A percentile compares a stretch with the other conserved stretches of the same genome.
Conservation (phyloP, 2,797 vertebrate species). For the Sylvia borin region DNA sequence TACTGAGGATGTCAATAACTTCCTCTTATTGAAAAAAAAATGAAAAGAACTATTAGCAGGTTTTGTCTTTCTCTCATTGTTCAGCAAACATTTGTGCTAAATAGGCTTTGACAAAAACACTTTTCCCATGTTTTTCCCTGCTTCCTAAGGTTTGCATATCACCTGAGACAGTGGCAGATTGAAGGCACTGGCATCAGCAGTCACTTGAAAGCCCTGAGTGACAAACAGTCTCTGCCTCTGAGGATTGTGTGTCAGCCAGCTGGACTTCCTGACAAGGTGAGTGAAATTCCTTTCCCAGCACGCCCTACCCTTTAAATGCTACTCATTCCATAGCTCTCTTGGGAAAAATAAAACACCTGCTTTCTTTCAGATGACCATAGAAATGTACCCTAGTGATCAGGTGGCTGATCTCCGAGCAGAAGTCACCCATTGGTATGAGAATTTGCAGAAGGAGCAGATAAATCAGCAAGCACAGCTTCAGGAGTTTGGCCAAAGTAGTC, state of each 20-base stretch:
- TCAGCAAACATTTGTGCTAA: neutral
- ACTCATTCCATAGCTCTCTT: neutral
- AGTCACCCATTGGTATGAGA: slow-evolving; percentile 99
- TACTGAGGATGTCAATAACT: neutral
- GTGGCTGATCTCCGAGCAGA: slow-evolving; percentile 96
- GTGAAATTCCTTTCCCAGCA: neutral
- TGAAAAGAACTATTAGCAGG: rapidly evolving
- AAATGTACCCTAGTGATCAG: slow-evolving; percentile 99
- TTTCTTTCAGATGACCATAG: slow-evolving; percentile 94
- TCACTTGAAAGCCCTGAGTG: slow-evolving; percentile 96
- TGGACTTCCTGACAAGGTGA: slow-evolving; percentile 96
- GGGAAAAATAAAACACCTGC: slow-evolving; percentile 20
- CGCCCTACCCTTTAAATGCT: neutral
- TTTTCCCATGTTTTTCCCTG: slow-evolving; percentile 3
- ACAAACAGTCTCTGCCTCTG: slow-evolving; percentile 95
- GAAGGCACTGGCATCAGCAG: slow-evolving; percentile 98
- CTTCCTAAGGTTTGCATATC: slow-evolving; percentile 91
- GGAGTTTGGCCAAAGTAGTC: slow-evolving; percentile 94
- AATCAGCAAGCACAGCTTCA: slow-evolving; percentile 99
- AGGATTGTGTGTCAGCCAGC: slow-evolving; percentile 97
- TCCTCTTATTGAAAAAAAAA: neutral
- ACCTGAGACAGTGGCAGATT: slow-evolving; percentile 98
- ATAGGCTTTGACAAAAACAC: neutral
- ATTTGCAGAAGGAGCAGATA: slow-evolving; percentile 98
- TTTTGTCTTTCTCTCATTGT: neutral